A percentile compares a stretch with the other conserved stretches of the same genome.
phyloP scores from a whole-genome alignment of 2,797 vertebrate genomes.

The Macrochelys suwanniensis region DNA sequence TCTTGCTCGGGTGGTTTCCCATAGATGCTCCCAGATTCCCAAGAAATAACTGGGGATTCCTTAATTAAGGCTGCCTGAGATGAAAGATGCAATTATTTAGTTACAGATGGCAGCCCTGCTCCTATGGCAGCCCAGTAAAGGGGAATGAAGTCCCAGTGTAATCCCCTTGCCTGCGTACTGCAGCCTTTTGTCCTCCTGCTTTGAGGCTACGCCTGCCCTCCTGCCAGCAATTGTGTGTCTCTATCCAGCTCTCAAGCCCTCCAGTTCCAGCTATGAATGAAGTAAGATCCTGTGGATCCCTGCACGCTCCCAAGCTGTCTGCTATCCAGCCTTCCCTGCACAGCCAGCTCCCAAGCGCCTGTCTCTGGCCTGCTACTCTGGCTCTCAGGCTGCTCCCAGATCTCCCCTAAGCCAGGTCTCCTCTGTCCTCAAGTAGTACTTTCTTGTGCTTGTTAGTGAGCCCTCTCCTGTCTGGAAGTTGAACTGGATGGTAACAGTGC shows the following conservation, averaged over 20 bases:
- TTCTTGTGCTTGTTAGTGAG: background rate
- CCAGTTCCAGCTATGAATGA: background rate
- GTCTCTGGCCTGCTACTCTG: accelerated
- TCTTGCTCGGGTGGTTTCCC: background rate
- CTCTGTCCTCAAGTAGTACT: background rate
- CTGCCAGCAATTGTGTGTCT: background rate
- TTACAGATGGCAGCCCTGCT: accelerated
- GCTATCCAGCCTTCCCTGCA: background rate
- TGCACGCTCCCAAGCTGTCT: background rate
- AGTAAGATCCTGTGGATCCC: background rate
- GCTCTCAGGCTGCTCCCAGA: background rate
- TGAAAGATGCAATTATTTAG: background rate
- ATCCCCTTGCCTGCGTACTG: background rate
- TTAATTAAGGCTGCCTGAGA: background rate
- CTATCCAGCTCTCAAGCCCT: background rate
- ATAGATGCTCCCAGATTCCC: background rate
- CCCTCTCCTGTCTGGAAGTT: background rate
- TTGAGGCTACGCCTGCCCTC: background rate
- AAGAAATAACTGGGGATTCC: background rate
- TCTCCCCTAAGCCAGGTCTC: background rate
- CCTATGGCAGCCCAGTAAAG: accelerated
- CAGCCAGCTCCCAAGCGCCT: background rate
- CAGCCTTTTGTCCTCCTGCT: background rate
- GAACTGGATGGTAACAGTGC: conserved; percentile 26
- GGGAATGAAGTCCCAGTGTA: background rate